These are phyloP conservation scores for Aelia acuminata DNA, from an alignment of 2,888 invertebrate genomes.

Conservation along the genomic window DNA sequence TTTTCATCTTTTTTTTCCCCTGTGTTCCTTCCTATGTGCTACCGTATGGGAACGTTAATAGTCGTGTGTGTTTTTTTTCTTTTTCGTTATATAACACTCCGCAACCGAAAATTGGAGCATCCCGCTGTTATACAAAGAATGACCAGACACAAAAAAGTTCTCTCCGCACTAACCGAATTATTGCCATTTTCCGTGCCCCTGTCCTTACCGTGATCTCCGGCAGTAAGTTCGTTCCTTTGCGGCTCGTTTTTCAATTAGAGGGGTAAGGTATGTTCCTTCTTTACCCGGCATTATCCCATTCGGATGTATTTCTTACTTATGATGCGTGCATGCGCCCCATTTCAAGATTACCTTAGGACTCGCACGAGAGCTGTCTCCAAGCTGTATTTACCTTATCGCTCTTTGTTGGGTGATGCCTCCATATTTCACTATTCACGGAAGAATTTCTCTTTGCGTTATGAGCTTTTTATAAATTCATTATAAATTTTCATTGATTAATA, in stretches of 20 bases:
- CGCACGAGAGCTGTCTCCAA: not conserved
- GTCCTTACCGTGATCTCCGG: not conserved
- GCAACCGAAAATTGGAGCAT: not conserved
- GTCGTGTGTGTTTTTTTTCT: not conserved
- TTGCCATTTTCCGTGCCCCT: not conserved
- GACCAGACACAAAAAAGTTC: not conserved
- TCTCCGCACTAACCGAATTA: not conserved
- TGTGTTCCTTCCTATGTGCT: not conserved
- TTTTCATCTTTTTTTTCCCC: not conserved
- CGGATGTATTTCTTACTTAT: not conserved
- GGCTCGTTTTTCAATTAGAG: not conserved
- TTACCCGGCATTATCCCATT: not conserved
- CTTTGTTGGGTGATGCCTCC: not conserved
- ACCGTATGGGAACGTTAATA: conserved; percentile 8
- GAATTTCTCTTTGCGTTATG: not conserved
- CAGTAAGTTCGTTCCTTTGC: not conserved
- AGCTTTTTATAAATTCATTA: not conserved
- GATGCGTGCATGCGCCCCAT: not conserved
- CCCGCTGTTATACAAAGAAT: not conserved
- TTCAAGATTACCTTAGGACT: not conserved
- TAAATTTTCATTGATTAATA: not conserved
- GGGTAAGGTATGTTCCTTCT: not conserved
- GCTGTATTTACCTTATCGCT: not conserved
- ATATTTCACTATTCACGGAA: not conserved
- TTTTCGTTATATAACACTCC: not conserved